Evolutionary conservation across 2,888 invertebrate species (phyloP), one percentile per base, ranked within the genome.

Genomic region (Micoletzkya japonica): DNA sequence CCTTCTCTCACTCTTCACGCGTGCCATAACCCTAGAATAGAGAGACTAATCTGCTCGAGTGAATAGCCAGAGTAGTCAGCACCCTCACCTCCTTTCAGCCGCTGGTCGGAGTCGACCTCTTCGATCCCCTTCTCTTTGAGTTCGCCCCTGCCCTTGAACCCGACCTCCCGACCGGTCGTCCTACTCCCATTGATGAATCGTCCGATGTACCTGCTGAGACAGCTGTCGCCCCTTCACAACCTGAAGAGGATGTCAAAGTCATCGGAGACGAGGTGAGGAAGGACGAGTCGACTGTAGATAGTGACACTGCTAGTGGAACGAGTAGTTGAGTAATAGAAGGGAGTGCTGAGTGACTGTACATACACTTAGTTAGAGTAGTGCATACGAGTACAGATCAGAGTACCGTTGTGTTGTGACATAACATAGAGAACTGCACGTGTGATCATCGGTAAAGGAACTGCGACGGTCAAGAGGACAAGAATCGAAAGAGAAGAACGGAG

Each of bases 211-310:
- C 57, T 24, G 10, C 20, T 4, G 60, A 60, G 10, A 20, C 68
- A 2, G 39, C 58, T 17, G 26, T 36, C 6, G n/a, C 34, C 24
- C 24, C 52, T 1, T n/a, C 36, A 2, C 44, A 36, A 28, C 30
- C 30, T 1, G 68, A 68, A 10, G 68, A 57, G 36, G 57, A 10
- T 4, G 68, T 68, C n/a, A 68, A 68, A 50, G 26, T 68, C n/a
- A 28, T 68, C 34, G 68, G 68, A 26, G 64, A 54, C 2, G 49
- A 49, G n/a, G 34, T 32, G 50, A 34, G 14, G 14, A 32, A 26
- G 0, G 28, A 39, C 14, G 37, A 36, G 7, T 6, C 17, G 6
- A 49, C 61, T 24, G 50, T 50, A 49, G 63, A 50, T 17, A 14
- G 14, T 3, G 28, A 56, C 17, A 56, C 24, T 56, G 17, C 30